Evolutionary conservation across 2,888 invertebrate genomes (phyloP).

Genomic region (Hemaris fuciformis): DNA sequence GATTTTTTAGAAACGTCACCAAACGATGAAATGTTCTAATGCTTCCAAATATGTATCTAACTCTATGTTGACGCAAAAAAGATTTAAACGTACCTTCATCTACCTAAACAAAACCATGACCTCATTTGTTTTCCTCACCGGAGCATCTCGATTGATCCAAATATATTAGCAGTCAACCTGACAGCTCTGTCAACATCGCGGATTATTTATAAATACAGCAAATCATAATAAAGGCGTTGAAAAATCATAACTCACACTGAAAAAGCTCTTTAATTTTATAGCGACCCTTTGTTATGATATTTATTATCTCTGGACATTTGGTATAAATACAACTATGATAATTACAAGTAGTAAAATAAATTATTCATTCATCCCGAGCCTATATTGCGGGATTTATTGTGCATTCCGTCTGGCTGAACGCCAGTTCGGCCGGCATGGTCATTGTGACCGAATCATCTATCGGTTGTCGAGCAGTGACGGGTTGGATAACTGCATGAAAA

Average conservation of each 20-base stretch:
- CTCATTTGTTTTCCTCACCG: neutral
- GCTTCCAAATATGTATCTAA: too few relatives aligned
- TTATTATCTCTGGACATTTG: neutral
- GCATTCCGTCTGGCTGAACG: slow-evolving; percentile 42
- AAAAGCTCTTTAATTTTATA: neutral
- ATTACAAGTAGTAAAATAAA: slow-evolving; percentile 15
- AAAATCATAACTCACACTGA: neutral
- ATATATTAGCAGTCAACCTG: neutral
- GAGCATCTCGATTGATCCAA: neutral
- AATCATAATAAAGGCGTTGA: too few relatives aligned
- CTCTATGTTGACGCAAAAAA: too few relatives aligned
- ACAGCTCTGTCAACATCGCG: neutral
- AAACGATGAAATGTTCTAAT: too few relatives aligned
- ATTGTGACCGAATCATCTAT: slow-evolving; percentile 50
- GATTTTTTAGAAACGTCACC: too few relatives aligned
- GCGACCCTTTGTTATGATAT: neutral
- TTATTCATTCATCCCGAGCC: slow-evolving; percentile 36
- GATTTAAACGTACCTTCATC: neutral
- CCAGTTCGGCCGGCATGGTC: slow-evolving; percentile 45
- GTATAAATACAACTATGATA: slow-evolving; percentile 2
- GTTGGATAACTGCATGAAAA: neutral
- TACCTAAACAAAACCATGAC: neutral
- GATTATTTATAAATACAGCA: neutral
- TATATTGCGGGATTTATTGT: slow-evolving; percentile 35
- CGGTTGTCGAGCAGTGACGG: slow-evolving; percentile 9